Evolutionary conservation across 2,888 invertebrate species (phyloP).

Genomic region (Drosophila mayaguana): DNA sequence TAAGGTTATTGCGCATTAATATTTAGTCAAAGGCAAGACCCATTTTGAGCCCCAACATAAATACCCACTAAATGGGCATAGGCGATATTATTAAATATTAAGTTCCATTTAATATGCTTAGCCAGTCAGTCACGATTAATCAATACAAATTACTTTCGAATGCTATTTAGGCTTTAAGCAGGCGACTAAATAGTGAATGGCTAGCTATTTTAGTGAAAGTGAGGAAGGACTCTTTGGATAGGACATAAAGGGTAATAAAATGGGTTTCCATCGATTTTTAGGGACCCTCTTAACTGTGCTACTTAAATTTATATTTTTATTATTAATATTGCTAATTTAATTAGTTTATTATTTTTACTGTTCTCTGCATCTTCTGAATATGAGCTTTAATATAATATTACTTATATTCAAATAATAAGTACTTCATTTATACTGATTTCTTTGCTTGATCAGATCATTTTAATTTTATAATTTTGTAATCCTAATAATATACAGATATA

Average conservation of each 20-base stretch:
- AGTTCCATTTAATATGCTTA: background rate
- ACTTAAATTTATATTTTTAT: background rate
- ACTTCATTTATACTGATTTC: too few species aligned
- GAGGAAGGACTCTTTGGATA: too few species aligned
- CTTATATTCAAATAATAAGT: background rate
- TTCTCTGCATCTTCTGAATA: background rate
- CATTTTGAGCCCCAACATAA: slow-evolving; percentile 19
- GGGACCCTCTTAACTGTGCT: too few species aligned
- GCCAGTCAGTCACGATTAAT: background rate
- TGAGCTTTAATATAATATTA: background rate
- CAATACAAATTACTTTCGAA: background rate
- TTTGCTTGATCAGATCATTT: too few species aligned
- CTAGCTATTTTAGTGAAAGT: too few species aligned
- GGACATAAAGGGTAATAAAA: too few species aligned
- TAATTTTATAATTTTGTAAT: too few species aligned
- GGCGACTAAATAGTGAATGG: background rate
- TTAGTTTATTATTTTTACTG: background rate
- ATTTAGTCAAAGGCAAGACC: slow-evolving; percentile 25
- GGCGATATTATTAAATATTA: slow-evolving; percentile 3
- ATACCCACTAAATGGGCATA: slow-evolving; percentile 21
- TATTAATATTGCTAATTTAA: background rate
- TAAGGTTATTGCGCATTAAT: slow-evolving; percentile 61
- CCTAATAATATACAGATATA: too few species aligned
- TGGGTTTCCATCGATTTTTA: too few species aligned
- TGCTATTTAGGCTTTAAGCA: background rate